Conservation (phyloP, 2,888 invertebrate species). For the Andrena praecox region DNA sequence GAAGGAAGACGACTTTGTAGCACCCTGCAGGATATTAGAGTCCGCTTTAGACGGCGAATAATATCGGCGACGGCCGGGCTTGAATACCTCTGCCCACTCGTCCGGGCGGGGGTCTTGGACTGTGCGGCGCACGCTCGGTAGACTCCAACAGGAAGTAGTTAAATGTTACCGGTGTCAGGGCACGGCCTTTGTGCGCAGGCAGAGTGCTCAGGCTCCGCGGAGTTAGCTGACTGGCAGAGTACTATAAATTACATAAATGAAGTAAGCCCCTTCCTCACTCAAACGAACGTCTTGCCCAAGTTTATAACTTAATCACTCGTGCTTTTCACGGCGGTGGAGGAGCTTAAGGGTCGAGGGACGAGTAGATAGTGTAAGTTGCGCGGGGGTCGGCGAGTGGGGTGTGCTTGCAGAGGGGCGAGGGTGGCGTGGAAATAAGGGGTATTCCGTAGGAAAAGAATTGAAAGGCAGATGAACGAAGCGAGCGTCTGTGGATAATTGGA, state of each 20-base stretch:
- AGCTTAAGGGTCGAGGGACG: conserved; percentile 48
- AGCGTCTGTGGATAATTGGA: background rate
- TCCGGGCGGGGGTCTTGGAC: conserved; percentile 8
- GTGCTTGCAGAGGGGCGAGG: conserved; percentile 19
- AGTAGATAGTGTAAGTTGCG: conserved; percentile 37
- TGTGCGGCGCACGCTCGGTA: conserved; percentile 62
- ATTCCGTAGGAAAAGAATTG: conserved; percentile 21
- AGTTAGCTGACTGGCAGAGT: conserved; percentile 75
- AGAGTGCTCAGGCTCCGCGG: conserved; percentile 61
- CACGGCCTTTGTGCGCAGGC: conserved; percentile 70
- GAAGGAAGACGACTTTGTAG: conserved; percentile 56
- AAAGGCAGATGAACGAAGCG: background rate
- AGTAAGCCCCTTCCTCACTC: conserved; percentile 76
- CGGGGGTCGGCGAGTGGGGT: background rate
- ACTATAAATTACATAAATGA: conserved; percentile 82
- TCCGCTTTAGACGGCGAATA: conserved; percentile 57
- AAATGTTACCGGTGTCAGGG: conserved; percentile 77
- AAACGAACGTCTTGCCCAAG: conserved; percentile 79
- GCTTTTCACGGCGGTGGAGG: conserved; percentile 64
- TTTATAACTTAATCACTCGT: conserved; percentile 80
- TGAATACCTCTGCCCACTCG: conserved; percentile 38
- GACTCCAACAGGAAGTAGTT: conserved; percentile 76
- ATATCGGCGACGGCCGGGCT: conserved; percentile 49
- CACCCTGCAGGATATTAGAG: conserved; percentile 45
- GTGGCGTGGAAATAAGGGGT: background rate